Evolutionary conservation across 2,888 invertebrate species (phyloP), one percentile per base, ranked within the genome.

Genomic region (Lochmaea crataegi): DNA sequence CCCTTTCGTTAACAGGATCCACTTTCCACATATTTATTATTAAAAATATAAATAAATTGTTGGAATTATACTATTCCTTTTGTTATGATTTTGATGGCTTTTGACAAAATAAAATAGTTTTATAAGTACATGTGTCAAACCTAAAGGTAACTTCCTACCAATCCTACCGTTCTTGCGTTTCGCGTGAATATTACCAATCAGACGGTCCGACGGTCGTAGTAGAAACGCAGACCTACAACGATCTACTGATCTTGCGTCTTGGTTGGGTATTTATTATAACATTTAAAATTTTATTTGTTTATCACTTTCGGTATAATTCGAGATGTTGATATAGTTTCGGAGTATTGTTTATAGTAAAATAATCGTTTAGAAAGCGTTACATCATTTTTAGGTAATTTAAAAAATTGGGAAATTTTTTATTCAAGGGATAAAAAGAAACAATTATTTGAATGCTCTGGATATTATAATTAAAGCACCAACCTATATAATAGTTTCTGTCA

Each of bases 1-100:
- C 89, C 83, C 88, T 89, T 72, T 85, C 85, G 72, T 82, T 84
- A 18, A 84, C 80, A 32, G 83, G 80, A 75, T 85, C 85, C 26
- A 82, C 75, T 81, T 85, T 86, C 77, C 84, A 84, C 86, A 85
- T 85, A 76, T 79, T 82, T 60, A 65, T 11, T 63, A 16, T 16
- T 3, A 41, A 42, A 42, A 26, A 32, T 38, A 7, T 7, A 57
- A 57, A 57, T 57, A 57, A 18, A 51, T 16, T 63, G 38, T 10
- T 69, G 16, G 53, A 56, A 9, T 38, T 56, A 18, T 16, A 45
- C 11, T 64, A 56, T 56, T n/a, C 18, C 22, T 64, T 70, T 65
- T 64, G 64, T 70, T 70, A 64, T 70, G 64, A 53, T 64, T 69
- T 63, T 69, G 41, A 69, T 51, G 45, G 56, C 64, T 64, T 45